Conservation (phyloP, 2,797 vertebrate genomes). For the Phataginus tricuspis region DNA sequence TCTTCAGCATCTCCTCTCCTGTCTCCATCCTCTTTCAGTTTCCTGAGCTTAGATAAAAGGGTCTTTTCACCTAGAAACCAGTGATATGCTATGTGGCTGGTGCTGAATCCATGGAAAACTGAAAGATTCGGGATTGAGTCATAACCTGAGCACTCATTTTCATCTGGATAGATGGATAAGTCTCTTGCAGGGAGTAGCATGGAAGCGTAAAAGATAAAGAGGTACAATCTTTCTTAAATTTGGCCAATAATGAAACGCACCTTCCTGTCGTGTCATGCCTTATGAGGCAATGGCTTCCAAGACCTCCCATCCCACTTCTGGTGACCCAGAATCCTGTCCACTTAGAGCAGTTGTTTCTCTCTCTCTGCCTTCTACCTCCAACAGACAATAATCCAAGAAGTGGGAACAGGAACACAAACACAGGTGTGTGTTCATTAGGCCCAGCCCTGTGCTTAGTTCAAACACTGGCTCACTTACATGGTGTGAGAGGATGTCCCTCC, state of each 20-base stretch:
- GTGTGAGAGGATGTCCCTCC: not conserved
- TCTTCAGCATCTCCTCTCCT: not conserved
- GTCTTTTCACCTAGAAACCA: not conserved
- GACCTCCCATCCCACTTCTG: not conserved
- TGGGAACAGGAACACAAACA: not conserved
- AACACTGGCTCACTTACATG: not conserved
- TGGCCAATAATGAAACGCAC: not conserved
- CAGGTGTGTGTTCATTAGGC: not conserved
- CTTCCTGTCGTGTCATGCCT: fast-evolving
- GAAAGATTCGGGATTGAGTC: not conserved
- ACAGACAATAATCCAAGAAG: not conserved
- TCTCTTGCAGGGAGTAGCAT: too few relatives aligned
- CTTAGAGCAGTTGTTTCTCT: not conserved
- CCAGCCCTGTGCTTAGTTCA: slow-evolving; percentile 29
- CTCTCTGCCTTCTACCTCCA: not conserved
- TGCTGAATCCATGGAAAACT: not conserved
- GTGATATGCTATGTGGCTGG: not conserved
- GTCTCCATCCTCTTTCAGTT: not conserved
- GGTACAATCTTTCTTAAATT: not conserved
- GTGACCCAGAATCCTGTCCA: not conserved
- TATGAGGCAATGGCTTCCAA: not conserved
- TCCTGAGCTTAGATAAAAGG: not conserved
- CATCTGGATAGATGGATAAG: not conserved
- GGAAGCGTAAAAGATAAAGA: not conserved
- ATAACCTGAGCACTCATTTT: fast-evolving